These are phyloP conservation scores for Ptyas mucosa DNA, from an alignment of 2,113 vertebrate species.

Conservation along the genomic window DNA sequence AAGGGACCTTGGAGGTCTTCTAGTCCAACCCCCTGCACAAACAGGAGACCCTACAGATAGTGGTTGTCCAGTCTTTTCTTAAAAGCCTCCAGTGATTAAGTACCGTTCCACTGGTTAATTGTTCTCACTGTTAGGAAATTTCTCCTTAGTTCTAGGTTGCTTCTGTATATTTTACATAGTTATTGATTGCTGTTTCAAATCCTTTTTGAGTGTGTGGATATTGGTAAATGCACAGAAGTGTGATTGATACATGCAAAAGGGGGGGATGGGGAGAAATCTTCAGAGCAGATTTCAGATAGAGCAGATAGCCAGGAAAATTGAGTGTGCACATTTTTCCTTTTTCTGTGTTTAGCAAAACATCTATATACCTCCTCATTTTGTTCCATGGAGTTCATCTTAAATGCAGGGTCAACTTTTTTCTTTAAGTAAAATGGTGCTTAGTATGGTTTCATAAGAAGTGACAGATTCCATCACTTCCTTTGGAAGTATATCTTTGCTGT, in stretches of 20 bases:
- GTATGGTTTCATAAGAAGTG: not conserved
- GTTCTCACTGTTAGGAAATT: not conserved
- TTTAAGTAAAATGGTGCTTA: not conserved
- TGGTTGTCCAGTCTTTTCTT: not conserved
- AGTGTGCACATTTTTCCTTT: not conserved
- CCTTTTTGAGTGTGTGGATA: not conserved
- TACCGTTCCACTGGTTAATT: not conserved
- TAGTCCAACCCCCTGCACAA: not conserved
- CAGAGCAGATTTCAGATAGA: not conserved
- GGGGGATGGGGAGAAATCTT: not conserved
- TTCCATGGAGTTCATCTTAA: not conserved
- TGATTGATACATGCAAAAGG: not conserved
- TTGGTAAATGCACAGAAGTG: not conserved
- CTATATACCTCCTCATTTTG: not conserved
- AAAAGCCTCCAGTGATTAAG: not conserved
- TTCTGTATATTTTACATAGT: not conserved
- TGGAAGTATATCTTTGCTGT: not conserved
- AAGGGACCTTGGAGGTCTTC: not conserved
- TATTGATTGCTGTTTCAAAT: not conserved
- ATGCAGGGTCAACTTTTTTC: not conserved
- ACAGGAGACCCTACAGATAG: not conserved
- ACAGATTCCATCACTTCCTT: not conserved
- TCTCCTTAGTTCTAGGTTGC: not conserved
- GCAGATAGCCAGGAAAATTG: not conserved
- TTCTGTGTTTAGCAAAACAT: not conserved